phyloP scores from a whole-genome alignment of 2,888 invertebrate species.

The Acheta domesticus region DNA sequence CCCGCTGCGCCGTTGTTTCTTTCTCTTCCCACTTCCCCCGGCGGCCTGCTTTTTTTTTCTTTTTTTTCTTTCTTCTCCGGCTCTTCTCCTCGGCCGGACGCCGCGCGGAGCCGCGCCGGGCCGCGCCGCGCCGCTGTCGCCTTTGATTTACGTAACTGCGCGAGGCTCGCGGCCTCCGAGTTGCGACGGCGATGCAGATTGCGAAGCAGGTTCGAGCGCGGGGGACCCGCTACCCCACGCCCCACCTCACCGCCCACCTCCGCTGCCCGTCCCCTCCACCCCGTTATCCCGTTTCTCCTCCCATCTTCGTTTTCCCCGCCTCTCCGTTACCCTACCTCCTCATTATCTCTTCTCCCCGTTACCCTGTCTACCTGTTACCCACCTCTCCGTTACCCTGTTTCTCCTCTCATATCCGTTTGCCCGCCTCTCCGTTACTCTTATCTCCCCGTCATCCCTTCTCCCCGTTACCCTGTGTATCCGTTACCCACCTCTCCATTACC shows the following conservation, averaged over 20 bases:
- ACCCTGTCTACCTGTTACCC: too few relatives aligned
- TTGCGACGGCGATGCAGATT: not conserved
- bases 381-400: too few relatives aligned
- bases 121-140: not conserved
- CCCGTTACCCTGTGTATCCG: too few relatives aligned
- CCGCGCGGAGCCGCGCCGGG: too few relatives aligned
- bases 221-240: not conserved
- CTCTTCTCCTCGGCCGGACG: not conserved
- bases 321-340: too few relatives aligned
- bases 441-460: too few relatives aligned
- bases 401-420: too few relatives aligned
- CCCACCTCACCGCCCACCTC: not conserved
- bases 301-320: too few relatives aligned
- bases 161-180: not conserved
- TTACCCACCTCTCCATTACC: too few relatives aligned
- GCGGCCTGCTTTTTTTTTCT: not conserved
- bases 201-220: not conserved
- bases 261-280: not conserved
- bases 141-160: conserved; percentile 2
- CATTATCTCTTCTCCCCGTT: too few relatives aligned
- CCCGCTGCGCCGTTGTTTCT: not conserved
- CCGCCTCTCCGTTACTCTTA: too few relatives aligned
- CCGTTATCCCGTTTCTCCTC: too few relatives aligned
- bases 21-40: not conserved
- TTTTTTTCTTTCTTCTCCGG: not conserved